phyloP scores from a whole-genome alignment of 2,888 invertebrate genomes.

The Acrobasis repandana region DNA sequence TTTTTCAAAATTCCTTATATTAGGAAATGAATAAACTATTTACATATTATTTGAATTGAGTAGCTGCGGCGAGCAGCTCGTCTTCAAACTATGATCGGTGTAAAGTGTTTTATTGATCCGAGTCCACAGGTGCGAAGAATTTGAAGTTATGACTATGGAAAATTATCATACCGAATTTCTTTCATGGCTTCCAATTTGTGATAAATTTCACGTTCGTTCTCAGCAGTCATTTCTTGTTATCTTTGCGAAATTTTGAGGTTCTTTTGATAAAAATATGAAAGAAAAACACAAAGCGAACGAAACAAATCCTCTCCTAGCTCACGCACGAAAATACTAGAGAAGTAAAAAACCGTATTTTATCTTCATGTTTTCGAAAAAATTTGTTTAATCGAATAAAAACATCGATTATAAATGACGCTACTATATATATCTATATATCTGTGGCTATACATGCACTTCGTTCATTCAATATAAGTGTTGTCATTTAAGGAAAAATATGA shows the following conservation, averaged over 20 bases:
- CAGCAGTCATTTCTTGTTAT: slow-evolving; percentile 84
- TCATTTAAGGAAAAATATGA: background rate
- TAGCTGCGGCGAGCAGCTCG: background rate
- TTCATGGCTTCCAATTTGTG: slow-evolving; percentile 96
- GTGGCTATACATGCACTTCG: background rate
- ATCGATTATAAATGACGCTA: background rate
- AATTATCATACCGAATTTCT: slow-evolving; percentile 89
- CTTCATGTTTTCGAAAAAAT: background rate
- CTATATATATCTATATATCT: background rate
- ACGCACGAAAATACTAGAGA: slow-evolving; percentile 9
- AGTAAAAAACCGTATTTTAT: background rate
- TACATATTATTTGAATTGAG: slow-evolving; percentile 1
- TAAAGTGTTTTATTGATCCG: slow-evolving; percentile 75
- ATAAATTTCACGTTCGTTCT: slow-evolving; percentile 93
- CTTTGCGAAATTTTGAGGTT: slow-evolving; percentile 32
- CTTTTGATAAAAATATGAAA: slow-evolving; percentile 46
- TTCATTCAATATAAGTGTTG: background rate
- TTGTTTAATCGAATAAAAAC: background rate
- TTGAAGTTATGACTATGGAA: slow-evolving; percentile 37
- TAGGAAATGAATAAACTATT: background rate
- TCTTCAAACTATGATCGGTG: slow-evolving; percentile 34
- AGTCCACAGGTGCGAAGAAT: slow-evolving; percentile 73
- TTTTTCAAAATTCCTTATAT: background rate
- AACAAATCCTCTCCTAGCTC: background rate
- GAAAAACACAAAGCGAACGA: slow-evolving; percentile 27